Evolutionary conservation across 2,888 invertebrate genomes (phyloP), one percentile per base, ranked within the genome.

Genomic region (Operophtera brumata): DNA sequence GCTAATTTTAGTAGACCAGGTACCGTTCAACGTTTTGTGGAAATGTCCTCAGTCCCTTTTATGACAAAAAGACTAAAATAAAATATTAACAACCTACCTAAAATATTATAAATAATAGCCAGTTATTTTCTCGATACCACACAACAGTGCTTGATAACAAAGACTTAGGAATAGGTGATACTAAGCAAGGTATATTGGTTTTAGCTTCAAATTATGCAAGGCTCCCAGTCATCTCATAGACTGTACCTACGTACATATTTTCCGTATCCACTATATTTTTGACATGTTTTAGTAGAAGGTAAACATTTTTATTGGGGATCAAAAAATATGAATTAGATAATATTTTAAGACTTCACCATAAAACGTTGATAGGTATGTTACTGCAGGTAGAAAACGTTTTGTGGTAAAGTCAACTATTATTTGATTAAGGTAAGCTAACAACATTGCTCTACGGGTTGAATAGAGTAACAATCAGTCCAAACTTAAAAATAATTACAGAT

Each of bases 231-330:
- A 45, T 37, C n/a, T 28, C 30, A 8, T 14, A 42, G 50, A 47
- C 55, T 51, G 50, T 51, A 51, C 32, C 47, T n/a, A n/a, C n/a
- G n/a, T n/a, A n/a, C n/a, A n/a, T n/a, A 20, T 35, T 50, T 55
- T 43, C 39, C 12, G 20, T 51, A 43, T 42, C 10, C 8, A 3
- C 36, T 14, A 25, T 37, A 12, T 40, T 28, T 34, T n/a, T 34
- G 34, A 11, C 10, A 20, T 20, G 4, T 20, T 20, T 20, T 20
- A 3, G 2, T 20, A 3, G 2, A 20, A 3, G 2, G 2, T 20
- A 3, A 20, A 3, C 2, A 20, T 20, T 20, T 20, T 20, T 20
- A 20, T 20, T 20, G 2, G 20, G 20, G 20, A 20, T 4, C 20
- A 20, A 20, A 20, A 20, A 20, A 2, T n/a, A n/a, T 20, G 20